These are phyloP conservation scores for Entomyzon cyanotis DNA, from an alignment of 2,113 vertebrate species.

Conservation along the genomic window DNA sequence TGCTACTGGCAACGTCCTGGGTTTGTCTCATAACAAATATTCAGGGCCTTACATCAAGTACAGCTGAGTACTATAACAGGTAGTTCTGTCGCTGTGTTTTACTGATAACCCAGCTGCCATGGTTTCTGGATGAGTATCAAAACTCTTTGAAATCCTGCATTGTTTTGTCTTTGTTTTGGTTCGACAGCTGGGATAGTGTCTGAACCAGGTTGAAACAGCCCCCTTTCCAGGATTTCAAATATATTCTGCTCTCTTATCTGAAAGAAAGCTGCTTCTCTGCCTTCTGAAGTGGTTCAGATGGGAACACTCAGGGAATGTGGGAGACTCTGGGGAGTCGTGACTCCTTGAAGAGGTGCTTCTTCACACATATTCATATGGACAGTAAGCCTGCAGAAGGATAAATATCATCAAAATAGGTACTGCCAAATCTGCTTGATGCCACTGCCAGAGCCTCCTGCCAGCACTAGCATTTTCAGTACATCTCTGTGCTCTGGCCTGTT, in stretches of 20 bases:
- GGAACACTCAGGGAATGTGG: not conserved
- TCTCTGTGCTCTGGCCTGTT: not conserved
- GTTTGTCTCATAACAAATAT: not conserved
- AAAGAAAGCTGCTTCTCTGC: not conserved
- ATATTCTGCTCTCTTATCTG: not conserved
- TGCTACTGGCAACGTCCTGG: not conserved
- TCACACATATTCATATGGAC: not conserved
- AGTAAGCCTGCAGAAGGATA: not conserved
- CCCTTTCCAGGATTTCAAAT: not conserved
- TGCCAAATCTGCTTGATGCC: not conserved
- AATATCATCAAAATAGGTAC: not conserved
- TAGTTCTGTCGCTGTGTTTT: not conserved
- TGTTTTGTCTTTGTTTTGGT: not conserved
- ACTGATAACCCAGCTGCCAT: constrained; percentile 37
- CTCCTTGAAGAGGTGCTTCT: not conserved
- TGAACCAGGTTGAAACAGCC: not conserved
- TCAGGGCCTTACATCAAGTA: not conserved
- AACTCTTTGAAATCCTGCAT: not conserved
- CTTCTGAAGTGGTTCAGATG: not conserved
- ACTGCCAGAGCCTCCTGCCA: not conserved
- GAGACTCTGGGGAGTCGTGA: not conserved
- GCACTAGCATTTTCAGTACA: not conserved
- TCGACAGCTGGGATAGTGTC: not conserved
- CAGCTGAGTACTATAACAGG: not conserved
- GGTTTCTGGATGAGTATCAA: constrained; percentile 43